A percentile compares a stretch with the other conserved stretches of the same genome.
These are phyloP conservation scores for Polyommatus iphigenia DNA, from an alignment of 2,888 invertebrate genomes.

Conservation along the genomic window DNA sequence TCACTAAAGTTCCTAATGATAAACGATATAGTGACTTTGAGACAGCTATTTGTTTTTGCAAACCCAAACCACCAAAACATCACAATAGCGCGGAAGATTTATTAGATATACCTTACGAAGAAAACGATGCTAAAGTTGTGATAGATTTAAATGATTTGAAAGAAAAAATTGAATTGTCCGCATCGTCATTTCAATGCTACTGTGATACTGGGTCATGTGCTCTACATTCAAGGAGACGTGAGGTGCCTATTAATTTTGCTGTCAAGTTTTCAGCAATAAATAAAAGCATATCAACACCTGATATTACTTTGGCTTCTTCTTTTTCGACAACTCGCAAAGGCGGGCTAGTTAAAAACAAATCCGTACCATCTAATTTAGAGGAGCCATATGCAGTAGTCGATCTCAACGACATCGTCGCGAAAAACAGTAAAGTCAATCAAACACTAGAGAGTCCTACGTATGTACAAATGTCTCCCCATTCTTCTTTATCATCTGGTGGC, in stretches of 20 bases:
- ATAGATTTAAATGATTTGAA: constrained; percentile 60
- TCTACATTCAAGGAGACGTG: constrained; percentile 61
- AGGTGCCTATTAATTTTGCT: constrained; percentile 55
- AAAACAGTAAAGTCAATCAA: constrained; percentile 44
- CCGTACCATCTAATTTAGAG: constrained; percentile 64
- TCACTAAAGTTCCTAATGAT: constrained; percentile 55
- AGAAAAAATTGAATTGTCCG: constrained; percentile 54
- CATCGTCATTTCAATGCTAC: constrained; percentile 70
- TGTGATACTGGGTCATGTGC: constrained; percentile 66
- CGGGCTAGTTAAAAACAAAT: constrained; percentile 61
- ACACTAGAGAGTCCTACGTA: constrained; percentile 49
- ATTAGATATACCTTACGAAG: constrained; percentile 52
- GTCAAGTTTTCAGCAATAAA: constrained; percentile 73
- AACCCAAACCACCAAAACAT: constrained; percentile 62
- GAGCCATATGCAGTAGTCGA: constrained; percentile 65
- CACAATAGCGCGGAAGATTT: constrained; percentile 73
- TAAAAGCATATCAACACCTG: constrained; percentile 72
- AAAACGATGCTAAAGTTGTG: constrained; percentile 53
- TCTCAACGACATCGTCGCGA: constrained; percentile 56
- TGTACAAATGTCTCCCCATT: constrained; percentile 59
- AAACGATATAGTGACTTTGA: constrained; percentile 67
- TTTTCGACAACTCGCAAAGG: constrained; percentile 55
- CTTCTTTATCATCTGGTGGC: constrained; percentile 55
- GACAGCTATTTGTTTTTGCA: constrained; percentile 76
- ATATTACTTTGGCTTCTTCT: constrained; percentile 63